Percentiles rank a stretch among this genome's conserved stretches.
These are phyloP conservation scores for Meda fulgida DNA, from an alignment of 2,797 vertebrate genomes.

Conservation along the genomic window DNA sequence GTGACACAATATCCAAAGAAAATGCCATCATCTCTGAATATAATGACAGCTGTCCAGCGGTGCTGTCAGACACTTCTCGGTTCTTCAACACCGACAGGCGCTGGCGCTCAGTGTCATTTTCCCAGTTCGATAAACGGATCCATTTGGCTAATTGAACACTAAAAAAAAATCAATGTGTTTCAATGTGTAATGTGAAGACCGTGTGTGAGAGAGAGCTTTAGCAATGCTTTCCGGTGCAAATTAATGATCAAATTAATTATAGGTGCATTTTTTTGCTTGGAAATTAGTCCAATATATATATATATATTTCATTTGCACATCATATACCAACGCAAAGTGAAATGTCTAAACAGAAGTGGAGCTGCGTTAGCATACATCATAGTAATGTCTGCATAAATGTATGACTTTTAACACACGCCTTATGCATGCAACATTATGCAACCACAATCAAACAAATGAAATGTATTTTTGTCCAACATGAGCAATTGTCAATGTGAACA, in stretches of 20 bases:
- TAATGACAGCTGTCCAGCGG: background rate
- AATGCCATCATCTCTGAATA: background rate
- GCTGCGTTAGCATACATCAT: background rate
- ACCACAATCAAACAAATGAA: background rate
- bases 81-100: background rate
- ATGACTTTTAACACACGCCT: background rate
- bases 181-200: background rate
- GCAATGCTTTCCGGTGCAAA: background rate
- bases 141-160: background rate
- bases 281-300: background rate
- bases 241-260: background rate
- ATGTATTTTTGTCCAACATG: background rate
- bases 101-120: background rate
- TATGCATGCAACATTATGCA: background rate
- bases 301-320: background rate
- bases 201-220: background rate
- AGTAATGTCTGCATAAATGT: background rate
- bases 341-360: background rate
- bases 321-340: background rate
- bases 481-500: too few species aligned
- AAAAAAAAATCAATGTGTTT: conserved; percentile 1
- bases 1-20: background rate
- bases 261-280: background rate
- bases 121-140: conserved; percentile 14
- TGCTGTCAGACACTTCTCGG: background rate